Base-by-base conservation (phyloP, 2,888 invertebrate genomes). In the Willowsia nigromaculata region DNA sequence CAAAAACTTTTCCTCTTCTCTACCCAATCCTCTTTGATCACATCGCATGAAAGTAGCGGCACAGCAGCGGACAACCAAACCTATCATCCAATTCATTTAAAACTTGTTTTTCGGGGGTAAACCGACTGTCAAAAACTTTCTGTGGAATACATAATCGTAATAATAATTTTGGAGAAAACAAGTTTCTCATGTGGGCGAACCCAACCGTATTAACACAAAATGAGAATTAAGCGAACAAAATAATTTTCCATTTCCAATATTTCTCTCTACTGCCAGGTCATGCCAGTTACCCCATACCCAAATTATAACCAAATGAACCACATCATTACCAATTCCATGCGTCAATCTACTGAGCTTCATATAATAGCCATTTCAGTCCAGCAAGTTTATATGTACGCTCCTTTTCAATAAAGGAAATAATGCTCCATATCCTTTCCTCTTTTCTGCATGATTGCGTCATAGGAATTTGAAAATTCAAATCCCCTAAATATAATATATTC, bases 401-500 rank as follows among this genome's bases (percentile, higher is more conserved):
- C 18, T 59, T 4, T 59, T 27, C 59, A 59, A 59, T 59, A 59
- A 53, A n/a, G 7, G 5, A n/a, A 53, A 2, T 7, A 5, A 5
- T 5, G 27, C 13, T 2, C 59, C 13, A 59, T 7, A 6, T 13
- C 27, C 25, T 4, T 59, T 27, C 59, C 27, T 59, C 27, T 59
- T 11, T 59, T 62, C 5, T 11, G 33, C 62, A 3, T 33, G 62
- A 62, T n/a, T 33, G 62, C 62, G 27, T 33, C 33, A 13, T 30
- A 15, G n/a, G 30, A 62, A 62, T 62, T 62, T 33, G 15, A 13
- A 62, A 62, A 62, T 62, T 62, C 56, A 56, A 62, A 62, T 62
- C 2, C 62, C n/a, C n/a, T n/a, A n/a, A n/a, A 4, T 33, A 59
- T 30, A 30, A 62, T n/a, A 62, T 30, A 30, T 62, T 62, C 62